phyloP scores from a whole-genome alignment of 2,797 vertebrate species.

The Phoeniculus purpureus region DNA sequence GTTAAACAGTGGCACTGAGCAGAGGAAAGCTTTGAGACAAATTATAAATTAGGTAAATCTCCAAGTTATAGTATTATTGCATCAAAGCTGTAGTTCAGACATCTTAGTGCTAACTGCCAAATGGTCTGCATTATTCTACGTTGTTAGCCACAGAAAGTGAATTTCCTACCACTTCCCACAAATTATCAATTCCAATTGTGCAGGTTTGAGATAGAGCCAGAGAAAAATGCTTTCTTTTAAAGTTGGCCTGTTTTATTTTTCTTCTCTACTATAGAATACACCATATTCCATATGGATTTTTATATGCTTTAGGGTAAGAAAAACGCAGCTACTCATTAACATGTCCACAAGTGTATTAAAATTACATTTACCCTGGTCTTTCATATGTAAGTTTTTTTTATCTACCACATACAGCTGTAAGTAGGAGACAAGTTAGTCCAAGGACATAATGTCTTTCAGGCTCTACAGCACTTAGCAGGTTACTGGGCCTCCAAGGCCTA shows the following conservation, averaged over 20 bases:
- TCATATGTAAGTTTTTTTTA: conserved; percentile 37
- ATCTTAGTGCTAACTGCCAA: not conserved
- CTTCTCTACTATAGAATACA: not conserved
- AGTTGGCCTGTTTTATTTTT: not conserved
- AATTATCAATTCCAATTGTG: conserved; percentile 1
- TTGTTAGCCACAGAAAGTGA: not conserved
- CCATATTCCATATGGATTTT: not conserved
- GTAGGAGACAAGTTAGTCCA: conserved; percentile 82
- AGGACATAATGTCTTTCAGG: conserved; percentile 93
- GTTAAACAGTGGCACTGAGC: not conserved
- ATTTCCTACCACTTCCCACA: conserved; percentile 29
- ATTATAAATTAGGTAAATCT: conserved; percentile 10
- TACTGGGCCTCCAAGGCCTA: conserved; percentile 86
- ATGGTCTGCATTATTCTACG: not conserved
- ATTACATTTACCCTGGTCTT: conserved; percentile 27
- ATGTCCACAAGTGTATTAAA: conserved; percentile 18
- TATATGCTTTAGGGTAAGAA: not conserved
- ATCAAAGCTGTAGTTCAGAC: not conserved
- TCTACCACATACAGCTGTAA: conserved; percentile 62
- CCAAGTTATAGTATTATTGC: conserved; percentile 10
- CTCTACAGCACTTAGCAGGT: conserved; percentile 89
- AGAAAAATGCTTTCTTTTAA: conserved; percentile 14
- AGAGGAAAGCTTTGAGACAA: not conserved
- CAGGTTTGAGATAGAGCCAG: not conserved
- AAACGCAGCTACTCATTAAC: conserved; percentile 40